Conservation (phyloP, 2,113 vertebrate genomes). For the Atrichornis clamosus region DNA sequence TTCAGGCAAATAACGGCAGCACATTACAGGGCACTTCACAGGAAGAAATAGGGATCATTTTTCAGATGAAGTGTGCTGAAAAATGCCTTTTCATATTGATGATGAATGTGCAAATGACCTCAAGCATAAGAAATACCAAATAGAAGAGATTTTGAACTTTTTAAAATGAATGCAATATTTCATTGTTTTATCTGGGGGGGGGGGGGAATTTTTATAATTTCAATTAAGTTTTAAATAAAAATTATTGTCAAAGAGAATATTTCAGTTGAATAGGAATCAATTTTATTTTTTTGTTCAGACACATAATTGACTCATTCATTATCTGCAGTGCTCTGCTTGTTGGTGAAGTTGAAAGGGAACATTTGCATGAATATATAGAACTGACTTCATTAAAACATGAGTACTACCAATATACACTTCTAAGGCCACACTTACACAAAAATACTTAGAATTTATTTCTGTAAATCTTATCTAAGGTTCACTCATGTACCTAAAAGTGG, state of each 20-base stretch:
- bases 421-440: background rate
- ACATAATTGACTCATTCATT: background rate
- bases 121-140: background rate
- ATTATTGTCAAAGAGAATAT: background rate
- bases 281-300: background rate
- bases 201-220: background rate
- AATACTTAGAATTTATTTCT: background rate
- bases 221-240: background rate
- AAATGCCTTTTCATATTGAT: background rate
- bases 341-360: background rate
- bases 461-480: background rate
- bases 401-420: background rate
- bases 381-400: background rate
- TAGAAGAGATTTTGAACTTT: background rate
- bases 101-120: background rate
- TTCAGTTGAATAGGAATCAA: background rate
- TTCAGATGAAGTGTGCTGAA: background rate
- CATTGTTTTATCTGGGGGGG: background rate
- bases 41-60: background rate
- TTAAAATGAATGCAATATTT: background rate
- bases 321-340: background rate
- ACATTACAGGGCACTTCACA: background rate
- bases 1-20: background rate
- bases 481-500: background rate
- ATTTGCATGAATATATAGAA: background rate